phyloP scores from a whole-genome alignment of 2,888 invertebrate species.

The Apomyelois bistriatella region DNA sequence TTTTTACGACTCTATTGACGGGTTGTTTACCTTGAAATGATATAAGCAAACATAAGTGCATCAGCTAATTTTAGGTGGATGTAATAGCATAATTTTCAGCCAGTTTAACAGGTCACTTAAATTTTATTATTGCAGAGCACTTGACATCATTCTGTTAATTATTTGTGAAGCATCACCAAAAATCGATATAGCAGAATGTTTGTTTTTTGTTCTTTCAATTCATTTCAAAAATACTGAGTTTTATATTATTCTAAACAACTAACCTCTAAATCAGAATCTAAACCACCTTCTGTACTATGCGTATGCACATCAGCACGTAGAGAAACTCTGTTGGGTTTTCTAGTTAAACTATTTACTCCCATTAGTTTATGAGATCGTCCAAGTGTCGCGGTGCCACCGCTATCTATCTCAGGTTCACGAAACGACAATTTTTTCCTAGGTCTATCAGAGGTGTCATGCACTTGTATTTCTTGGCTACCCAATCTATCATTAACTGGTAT shows the following conservation, averaged over 20 bases:
- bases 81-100: slow-evolving; percentile 33
- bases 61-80: slow-evolving; percentile 28
- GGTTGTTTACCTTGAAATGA: slow-evolving; percentile 3
- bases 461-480: slow-evolving; percentile 45
- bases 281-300: slow-evolving; percentile 79
- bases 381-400: slow-evolving; percentile 48
- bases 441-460: slow-evolving; percentile 69
- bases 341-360: slow-evolving; percentile 65
- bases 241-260: background rate
- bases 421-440: slow-evolving; percentile 93
- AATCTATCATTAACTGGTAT: slow-evolving; percentile 66
- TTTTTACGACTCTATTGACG: slow-evolving; percentile 3
- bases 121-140: slow-evolving; percentile 33
- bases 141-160: slow-evolving; percentile 16
- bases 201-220: no score
- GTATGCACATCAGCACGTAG: slow-evolving; percentile 48
- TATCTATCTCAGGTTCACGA: slow-evolving; percentile 88
- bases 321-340: slow-evolving; percentile 53
- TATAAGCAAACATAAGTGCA: background rate
- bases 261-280: slow-evolving; percentile 82
- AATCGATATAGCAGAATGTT: no score
- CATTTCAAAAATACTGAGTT: no score
- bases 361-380: slow-evolving; percentile 67
- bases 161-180: no score
- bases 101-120: slow-evolving; percentile 33